These are phyloP conservation scores for Chionoecetes opilio DNA, from an alignment of 1,140 invertebrate species.

Conservation along the genomic window DNA sequence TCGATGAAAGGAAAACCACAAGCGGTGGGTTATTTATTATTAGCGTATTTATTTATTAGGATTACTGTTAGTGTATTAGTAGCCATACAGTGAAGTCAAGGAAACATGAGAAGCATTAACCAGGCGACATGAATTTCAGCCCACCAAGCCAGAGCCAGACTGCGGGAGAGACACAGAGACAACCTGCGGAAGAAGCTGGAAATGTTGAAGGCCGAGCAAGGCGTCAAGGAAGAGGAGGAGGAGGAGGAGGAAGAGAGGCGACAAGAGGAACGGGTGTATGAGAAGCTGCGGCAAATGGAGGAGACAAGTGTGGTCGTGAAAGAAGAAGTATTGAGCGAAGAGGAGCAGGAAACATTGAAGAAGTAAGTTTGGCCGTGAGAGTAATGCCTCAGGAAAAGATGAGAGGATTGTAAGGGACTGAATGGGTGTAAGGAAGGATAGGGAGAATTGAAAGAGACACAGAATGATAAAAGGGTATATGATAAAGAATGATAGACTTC, in stretches of 20 bases:
- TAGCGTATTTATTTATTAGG: no score
- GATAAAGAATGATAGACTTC: no score
- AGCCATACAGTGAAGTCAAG: no score
- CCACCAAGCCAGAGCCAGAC: slow-evolving; percentile 46
- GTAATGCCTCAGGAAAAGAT: no score
- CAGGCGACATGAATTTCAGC: neutral
- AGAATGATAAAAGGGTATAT: no score
- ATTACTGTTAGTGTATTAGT: no score
- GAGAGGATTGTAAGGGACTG: no score
- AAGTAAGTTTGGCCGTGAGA: neutral
- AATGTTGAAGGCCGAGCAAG: slow-evolving; percentile 60
- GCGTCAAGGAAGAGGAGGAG: slow-evolving; percentile 62
- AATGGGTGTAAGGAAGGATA: no score
- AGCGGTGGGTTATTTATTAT: no score
- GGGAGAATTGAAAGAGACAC: no score
- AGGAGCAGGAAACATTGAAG: slow-evolving; percentile 36
- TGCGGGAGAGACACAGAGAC: slow-evolving; percentile 63
- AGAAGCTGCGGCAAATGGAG: neutral
- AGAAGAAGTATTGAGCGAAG: neutral
- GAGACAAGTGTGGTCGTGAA: neutral
- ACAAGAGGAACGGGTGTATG: neutral
- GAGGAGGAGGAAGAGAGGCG: slow-evolving; percentile 6
- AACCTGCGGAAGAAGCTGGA: slow-evolving; percentile 65
- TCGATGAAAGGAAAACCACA: no score
- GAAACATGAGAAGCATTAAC: neutral